These are phyloP conservation scores for Ciona savignyi DNA, from an alignment of 23 tunicate species.

Conservation along the genomic window DNA sequence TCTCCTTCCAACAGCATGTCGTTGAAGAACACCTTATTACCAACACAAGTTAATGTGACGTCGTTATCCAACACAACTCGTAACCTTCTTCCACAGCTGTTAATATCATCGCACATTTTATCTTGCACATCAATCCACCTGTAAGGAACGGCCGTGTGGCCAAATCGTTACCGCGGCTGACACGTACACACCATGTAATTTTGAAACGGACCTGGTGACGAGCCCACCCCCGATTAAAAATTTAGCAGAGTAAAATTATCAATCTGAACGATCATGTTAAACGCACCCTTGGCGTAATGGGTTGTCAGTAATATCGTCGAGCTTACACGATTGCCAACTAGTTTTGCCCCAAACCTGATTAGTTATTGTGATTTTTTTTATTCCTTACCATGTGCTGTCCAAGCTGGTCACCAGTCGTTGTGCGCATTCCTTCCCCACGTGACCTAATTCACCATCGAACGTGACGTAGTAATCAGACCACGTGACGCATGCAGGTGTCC, in stretches of 20 bases:
- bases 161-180: no score
- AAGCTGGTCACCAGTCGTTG: slow-evolving; percentile 6
- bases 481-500: slow-evolving; percentile 2
- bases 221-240: no score
- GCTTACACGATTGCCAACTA: no score
- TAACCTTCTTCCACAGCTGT: not conserved
- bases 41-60: slow-evolving; percentile 13
- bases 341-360: no score
- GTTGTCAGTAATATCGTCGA: no score
- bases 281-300: no score
- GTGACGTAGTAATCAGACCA: slow-evolving; percentile 11
- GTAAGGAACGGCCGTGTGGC: not conserved
- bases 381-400: slow-evolving; percentile 31
- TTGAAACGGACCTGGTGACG: no score
- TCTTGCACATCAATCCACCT: slow-evolving; percentile 42
- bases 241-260: no score
- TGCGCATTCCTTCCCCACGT: slow-evolving; percentile 18
- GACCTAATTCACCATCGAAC: slow-evolving; percentile 13
- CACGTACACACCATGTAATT: no score
- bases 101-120: slow-evolving; percentile 1
- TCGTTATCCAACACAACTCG: slow-evolving; percentile 20
- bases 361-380: no score
- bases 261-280: no score
- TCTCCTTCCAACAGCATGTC: not conserved
- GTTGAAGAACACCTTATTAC: slow-evolving; percentile 4